Evolutionary conservation across 2,888 invertebrate genomes (phyloP), one percentile per base, ranked within the genome.

Genomic region (Hirtodrosophila cameraria): DNA sequence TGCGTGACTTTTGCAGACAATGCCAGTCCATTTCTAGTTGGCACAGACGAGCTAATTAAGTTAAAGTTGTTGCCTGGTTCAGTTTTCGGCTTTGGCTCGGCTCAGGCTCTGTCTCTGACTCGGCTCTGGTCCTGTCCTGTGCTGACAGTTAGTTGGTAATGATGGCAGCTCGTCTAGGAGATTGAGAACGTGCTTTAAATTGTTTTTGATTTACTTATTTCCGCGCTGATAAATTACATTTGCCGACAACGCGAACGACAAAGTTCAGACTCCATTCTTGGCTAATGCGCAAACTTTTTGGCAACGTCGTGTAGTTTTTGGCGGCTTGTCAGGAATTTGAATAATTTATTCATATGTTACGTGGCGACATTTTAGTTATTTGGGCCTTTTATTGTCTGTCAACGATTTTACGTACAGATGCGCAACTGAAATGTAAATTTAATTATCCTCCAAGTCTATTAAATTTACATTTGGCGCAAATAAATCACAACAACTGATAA

Each of bases 201-300:
- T 86, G 83, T 83, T 83, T 85, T 80, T 85, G 86, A 86, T 86
- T 86, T 85, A 86, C 85, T 86, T 86, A 85, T 74, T 83, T 83
- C 73, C 79, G 66, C 71, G 77, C 80, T 85, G 86, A 86, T 86
- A 86, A 86, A 86, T 86, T 86, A 85, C 83, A 86, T 86, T 86
- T 85, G 75, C 68, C 65, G 54, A 65, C 30, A 38, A 2, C 58
- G 25, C 31, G 41, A 39, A 74, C 67, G 78, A 76, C 79, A 74
- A 81, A 80, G 74, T 80, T 81, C 65, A 70, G 61, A 64, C 75
- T 62, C 76, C 81, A 65, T 70, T 78, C 75, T 63, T 68, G 67
- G 79, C 82, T 79, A 82, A 81, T 82, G 81, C 73, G 63, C 62
- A 77, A 83, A 84, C 77, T 79, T 81, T 78, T 59, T 58, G 49